Conservation (phyloP, 2,797 vertebrate genomes). For the Darevskia nairensis region DNA sequence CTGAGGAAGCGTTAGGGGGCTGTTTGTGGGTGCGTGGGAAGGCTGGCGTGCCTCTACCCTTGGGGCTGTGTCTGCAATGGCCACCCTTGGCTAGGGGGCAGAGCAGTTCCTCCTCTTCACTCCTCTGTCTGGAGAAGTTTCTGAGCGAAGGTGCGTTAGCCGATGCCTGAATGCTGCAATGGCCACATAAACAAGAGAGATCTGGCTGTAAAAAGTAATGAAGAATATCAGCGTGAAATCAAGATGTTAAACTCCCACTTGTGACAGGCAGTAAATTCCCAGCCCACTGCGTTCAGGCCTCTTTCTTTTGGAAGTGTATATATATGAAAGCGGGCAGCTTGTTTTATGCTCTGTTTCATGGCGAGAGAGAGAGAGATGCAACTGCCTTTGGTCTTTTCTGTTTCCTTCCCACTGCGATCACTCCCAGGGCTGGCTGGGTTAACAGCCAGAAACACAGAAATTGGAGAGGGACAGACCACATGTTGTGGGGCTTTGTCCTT, state of each 20-base stretch:
- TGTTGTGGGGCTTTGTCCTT: too few species aligned
- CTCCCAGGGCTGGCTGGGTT: too few species aligned
- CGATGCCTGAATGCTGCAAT: slow-evolving; percentile 30
- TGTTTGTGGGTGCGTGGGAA: neutral
- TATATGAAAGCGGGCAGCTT: slow-evolving; percentile 15
- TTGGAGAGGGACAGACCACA: too few species aligned
- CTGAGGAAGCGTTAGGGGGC: neutral
- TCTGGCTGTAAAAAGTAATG: slow-evolving; percentile 51
- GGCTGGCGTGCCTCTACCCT: too few species aligned
- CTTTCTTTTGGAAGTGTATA: slow-evolving; percentile 9
- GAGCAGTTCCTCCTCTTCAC: rapidly evolving
- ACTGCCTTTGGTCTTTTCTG: neutral
- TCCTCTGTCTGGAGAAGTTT: neutral
- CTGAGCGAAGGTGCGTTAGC: slow-evolving; percentile 19
- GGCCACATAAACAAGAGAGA: slow-evolving; percentile 37
- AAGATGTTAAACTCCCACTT: slow-evolving; percentile 62
- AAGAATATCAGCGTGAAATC: slow-evolving; percentile 61
- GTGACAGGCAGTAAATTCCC: slow-evolving; percentile 54
- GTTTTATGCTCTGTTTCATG: slow-evolving; percentile 17
- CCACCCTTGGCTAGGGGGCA: rapidly evolving
- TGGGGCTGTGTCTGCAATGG: too few species aligned
- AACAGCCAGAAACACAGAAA: too few species aligned
- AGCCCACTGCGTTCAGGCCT: slow-evolving; percentile 23
- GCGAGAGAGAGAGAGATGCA: neutral
- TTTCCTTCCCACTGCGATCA: neutral